These are phyloP conservation scores for Cololabis saira DNA, from an alignment of 2,113 vertebrate genomes.

Conservation along the genomic window DNA sequence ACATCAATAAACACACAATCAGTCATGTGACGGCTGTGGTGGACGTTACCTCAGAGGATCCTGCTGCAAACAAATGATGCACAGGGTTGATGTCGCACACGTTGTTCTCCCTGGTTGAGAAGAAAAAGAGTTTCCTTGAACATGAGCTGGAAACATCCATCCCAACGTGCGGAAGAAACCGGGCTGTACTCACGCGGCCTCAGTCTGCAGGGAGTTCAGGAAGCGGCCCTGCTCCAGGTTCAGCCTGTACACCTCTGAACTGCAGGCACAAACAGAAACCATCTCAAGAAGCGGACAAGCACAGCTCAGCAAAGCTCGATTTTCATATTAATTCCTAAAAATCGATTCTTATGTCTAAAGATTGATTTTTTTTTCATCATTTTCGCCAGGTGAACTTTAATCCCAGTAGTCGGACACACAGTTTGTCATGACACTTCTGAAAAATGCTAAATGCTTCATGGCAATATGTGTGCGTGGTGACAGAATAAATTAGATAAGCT, in stretches of 20 bases:
- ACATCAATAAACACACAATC: too few relatives aligned
- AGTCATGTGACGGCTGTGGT: too few relatives aligned
- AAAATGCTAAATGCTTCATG: too few relatives aligned
- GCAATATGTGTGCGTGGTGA: too few relatives aligned
- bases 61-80: slow-evolving; percentile 93
- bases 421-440: too few relatives aligned
- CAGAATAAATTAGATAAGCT: too few relatives aligned
- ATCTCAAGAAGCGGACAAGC: neutral
- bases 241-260: slow-evolving; percentile 93
- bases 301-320: too few relatives aligned
- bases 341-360: too few relatives aligned
- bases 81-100: slow-evolving; percentile 93
- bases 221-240: slow-evolving; percentile 97
- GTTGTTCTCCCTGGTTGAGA: slow-evolving; percentile 87
- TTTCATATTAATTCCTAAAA: too few relatives aligned
- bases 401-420: too few relatives aligned
- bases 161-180: neutral
- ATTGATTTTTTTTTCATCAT: too few relatives aligned
- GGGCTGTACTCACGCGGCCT: slow-evolving; percentile 87
- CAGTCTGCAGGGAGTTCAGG: slow-evolving; percentile 92
- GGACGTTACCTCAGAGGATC: slow-evolving; percentile 87
- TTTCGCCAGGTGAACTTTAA: too few relatives aligned
- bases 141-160: neutral
- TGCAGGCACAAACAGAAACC: slow-evolving; percentile 49
- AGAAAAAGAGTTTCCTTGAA: neutral